phyloP scores from a whole-genome alignment of 53 echinoderm and acorn worm genomes.

The Arbacia lixula region DNA sequence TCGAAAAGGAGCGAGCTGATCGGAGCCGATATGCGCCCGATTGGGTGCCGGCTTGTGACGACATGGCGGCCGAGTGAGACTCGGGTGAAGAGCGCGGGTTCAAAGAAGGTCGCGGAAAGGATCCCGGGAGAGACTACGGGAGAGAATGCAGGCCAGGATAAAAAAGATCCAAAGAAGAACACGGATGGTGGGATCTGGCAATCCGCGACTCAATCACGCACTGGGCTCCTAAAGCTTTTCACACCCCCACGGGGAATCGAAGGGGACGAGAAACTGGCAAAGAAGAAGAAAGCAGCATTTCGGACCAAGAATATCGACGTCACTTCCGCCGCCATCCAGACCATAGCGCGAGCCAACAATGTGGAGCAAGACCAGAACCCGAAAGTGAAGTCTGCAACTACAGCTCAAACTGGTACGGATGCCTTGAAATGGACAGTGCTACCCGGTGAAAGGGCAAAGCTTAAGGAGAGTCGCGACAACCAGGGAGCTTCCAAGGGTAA shows the following conservation, averaged over 20 bases:
- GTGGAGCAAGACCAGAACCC: neutral
- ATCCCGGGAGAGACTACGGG: neutral
- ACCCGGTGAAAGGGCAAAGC: neutral
- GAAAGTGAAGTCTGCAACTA: neutral
- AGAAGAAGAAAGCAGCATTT: neutral
- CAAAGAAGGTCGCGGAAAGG: neutral
- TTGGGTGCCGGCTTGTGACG: slow-evolving; percentile 36
- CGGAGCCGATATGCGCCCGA: slow-evolving; percentile 16
- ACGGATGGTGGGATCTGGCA: too few relatives aligned
- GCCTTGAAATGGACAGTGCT: slow-evolving; percentile 37
- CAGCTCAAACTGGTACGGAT: too few relatives aligned
- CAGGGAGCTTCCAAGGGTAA: neutral
- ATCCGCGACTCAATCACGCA: too few relatives aligned
- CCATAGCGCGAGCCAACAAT: neutral
- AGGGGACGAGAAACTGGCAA: neutral
- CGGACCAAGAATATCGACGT: neutral
- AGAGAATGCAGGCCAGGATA: neutral
- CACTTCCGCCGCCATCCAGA: too few relatives aligned
- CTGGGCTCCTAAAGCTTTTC: slow-evolving; percentile 21
- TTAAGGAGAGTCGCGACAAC: neutral
- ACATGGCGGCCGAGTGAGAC: slow-evolving; percentile 41
- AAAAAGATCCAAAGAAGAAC: neutral
- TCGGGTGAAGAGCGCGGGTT: neutral
- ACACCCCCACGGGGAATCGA: neutral
- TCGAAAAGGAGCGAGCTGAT: neutral